These are phyloP conservation scores for Campoplex capitator DNA, from an alignment of 2,888 invertebrate genomes.

Conservation along the genomic window DNA sequence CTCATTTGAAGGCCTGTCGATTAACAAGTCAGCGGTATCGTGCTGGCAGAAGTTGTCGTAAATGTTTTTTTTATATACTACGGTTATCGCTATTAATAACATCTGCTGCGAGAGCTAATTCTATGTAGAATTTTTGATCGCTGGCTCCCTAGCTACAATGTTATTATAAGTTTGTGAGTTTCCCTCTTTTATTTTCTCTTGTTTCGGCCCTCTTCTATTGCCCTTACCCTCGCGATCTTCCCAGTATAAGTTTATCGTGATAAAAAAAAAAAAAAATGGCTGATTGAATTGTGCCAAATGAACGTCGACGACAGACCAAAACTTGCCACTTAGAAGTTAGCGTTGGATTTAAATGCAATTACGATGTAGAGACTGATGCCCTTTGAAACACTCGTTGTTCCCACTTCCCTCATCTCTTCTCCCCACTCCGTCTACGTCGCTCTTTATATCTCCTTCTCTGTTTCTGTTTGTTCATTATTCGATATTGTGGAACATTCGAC, in stretches of 20 bases:
- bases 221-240: not conserved
- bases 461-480: slow-evolving; percentile 60
- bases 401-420: slow-evolving; percentile 1
- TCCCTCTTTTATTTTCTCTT: not conserved
- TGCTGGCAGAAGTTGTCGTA: too few species aligned
- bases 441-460: slow-evolving; percentile 39
- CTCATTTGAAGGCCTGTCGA: too few species aligned
- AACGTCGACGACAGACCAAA: slow-evolving; percentile 61
- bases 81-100: too few species aligned
- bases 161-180: not conserved
- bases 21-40: too few species aligned
- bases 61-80: too few species aligned
- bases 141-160: too few species aligned
- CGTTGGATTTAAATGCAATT: slow-evolving; percentile 79
- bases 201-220: not conserved
- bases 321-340: slow-evolving; percentile 78
- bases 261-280: slow-evolving; percentile 51
- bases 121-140: too few species aligned
- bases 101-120: too few species aligned
- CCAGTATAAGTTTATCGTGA: not conserved
- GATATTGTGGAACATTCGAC: slow-evolving; percentile 39
- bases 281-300: slow-evolving; percentile 73
- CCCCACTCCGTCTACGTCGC: slow-evolving; percentile 25
- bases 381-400: slow-evolving; percentile 73
- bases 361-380: slow-evolving; percentile 63